Percentiles rank a stretch among this genome's conserved stretches.
Conservation (phyloP, 2,113 vertebrate species). For the Dendrocopos noguchii region DNA sequence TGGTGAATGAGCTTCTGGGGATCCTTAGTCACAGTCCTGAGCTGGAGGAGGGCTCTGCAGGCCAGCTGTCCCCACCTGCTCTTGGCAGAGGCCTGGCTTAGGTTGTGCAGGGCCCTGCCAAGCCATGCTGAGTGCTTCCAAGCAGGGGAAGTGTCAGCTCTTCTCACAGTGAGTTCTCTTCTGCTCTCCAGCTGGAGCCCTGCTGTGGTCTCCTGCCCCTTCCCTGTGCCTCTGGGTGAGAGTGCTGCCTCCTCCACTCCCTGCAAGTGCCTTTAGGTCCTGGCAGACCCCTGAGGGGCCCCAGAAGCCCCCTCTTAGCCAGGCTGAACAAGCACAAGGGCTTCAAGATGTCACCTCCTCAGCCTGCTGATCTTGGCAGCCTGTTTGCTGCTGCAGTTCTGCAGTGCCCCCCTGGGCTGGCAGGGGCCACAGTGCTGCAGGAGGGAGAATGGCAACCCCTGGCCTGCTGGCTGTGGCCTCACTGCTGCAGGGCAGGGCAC, state of each 20-base stretch:
- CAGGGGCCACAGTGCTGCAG: not conserved
- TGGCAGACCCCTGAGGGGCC: not conserved
- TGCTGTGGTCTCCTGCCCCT: not conserved
- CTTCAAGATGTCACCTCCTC: not conserved
- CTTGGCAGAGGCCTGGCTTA: not conserved
- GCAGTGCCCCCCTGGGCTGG: not conserved
- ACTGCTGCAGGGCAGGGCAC: too few relatives aligned
- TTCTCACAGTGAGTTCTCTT: not conserved
- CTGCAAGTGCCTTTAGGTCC: not conserved
- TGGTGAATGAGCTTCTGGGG: not conserved
- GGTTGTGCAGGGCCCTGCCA: not conserved
- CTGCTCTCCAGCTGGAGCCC: not conserved
- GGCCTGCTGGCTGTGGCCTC: not conserved
- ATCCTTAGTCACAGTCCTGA: not conserved
- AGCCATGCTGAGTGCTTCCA: not conserved
- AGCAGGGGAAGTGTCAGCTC: not conserved
- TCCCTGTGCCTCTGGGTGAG: rapidly evolving
- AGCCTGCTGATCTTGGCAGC: not conserved
- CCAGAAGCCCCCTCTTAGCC: rapidly evolving
- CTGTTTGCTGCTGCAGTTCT: too few relatives aligned
- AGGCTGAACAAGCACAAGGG: not conserved
- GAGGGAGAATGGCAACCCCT: rapidly evolving
- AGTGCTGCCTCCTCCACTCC: rapidly evolving
- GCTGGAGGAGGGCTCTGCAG: not conserved
- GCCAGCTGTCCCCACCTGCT: not conserved